A percentile compares a stretch with the other conserved stretches of the same genome.
phyloP scores from a whole-genome alignment of 2,888 invertebrate species.

The Hydropsyche betteni region DNA sequence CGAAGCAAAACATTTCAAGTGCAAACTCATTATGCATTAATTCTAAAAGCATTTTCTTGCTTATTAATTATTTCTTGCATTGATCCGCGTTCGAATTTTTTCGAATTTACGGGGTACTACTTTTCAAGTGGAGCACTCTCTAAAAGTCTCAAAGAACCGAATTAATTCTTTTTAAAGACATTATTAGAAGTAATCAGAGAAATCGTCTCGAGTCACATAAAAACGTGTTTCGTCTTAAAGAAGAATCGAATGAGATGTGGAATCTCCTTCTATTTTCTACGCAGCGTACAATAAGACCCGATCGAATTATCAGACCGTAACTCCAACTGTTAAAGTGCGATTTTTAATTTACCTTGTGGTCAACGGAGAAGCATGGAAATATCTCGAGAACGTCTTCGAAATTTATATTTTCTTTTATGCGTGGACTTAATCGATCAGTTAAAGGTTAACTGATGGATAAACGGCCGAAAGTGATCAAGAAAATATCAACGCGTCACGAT shows the following conservation, averaged over 20 bases:
- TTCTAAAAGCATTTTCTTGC: no score
- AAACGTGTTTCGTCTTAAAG: constrained; percentile 1
- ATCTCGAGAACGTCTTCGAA: no score
- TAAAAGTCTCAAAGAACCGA: no score
- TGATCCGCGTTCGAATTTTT: no score
- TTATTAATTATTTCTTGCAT: no score
- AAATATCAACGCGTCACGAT: background rate
- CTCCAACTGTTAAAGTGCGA: constrained; percentile 28
- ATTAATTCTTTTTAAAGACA: no score
- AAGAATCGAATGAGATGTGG: constrained; percentile 6
- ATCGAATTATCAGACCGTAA: constrained; percentile 38
- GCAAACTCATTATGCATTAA: no score
- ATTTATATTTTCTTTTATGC: no score
- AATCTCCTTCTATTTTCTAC: constrained; percentile 30
- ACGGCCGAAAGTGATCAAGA: background rate
- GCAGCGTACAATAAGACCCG: constrained; percentile 19
- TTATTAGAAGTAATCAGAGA: constrained; percentile 15
- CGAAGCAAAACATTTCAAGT: no score
- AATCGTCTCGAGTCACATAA: constrained; percentile 7
- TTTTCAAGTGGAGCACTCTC: no score
- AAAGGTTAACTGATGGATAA: background rate
- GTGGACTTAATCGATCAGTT: background rate
- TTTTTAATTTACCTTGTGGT: constrained; percentile 35
- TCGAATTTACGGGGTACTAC: no score
- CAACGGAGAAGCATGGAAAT: background rate